phyloP scores from a whole-genome alignment of 2,797 vertebrate species.

The Peromyscus attwateri region DNA sequence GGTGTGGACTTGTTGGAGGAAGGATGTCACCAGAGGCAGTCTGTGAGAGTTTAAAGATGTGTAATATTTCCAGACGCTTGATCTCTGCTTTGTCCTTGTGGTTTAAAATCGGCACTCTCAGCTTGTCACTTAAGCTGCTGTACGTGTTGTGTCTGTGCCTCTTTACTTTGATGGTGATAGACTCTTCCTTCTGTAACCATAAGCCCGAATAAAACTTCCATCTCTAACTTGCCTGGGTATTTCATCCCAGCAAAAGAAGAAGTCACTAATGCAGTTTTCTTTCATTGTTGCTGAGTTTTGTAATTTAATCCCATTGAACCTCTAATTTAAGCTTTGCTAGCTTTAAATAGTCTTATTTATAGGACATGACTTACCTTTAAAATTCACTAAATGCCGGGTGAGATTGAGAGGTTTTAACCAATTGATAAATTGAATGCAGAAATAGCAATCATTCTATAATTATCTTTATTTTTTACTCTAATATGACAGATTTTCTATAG shows the following conservation, averaged over 20 bases:
- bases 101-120: not conserved
- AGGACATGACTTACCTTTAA: not conserved
- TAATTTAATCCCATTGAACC: not conserved
- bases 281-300: not conserved
- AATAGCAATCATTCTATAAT: not conserved
- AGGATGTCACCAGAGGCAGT: not conserved
- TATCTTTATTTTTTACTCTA: not conserved
- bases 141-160: no score
- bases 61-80: not conserved
- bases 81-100: not conserved
- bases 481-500: not conserved
- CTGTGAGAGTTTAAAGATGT: not conserved
- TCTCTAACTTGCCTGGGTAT: not conserved
- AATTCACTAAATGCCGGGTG: not conserved
- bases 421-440: not conserved
- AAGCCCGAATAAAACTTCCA: not conserved
- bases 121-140: not conserved
- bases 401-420: not conserved
- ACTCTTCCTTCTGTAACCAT: no score
- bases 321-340: not conserved
- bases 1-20: not conserved
- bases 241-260: no score
- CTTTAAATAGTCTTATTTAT: not conserved
- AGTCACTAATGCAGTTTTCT: not conserved
- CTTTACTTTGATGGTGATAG: not conserved